Evolutionary conservation across 30 jellyfish, hydroid and myxozoan genomes (phyloP).

Genomic region (Chrysaora quinquecirrha): DNA sequence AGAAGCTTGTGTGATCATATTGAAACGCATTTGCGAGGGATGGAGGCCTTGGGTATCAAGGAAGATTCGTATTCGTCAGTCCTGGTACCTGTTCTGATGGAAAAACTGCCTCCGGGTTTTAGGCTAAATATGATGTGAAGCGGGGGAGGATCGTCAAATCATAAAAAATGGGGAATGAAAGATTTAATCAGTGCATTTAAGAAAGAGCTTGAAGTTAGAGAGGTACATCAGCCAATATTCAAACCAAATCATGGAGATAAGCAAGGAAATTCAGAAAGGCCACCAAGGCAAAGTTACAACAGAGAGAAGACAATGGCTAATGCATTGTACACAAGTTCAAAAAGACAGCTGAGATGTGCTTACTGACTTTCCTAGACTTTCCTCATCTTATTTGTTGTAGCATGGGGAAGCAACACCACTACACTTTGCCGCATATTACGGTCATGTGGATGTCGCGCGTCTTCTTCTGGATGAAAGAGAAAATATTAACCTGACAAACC

Average conservation of each 20-base stretch:
- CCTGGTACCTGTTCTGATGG: constrained; percentile 49
- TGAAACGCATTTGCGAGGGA: constrained; percentile 46
- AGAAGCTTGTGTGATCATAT: constrained; percentile 27
- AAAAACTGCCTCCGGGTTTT: constrained; percentile 11
- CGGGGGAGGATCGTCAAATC: neutral
- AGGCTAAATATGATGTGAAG: constrained; percentile 29
- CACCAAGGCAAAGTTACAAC: neutral
- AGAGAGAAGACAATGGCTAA: neutral
- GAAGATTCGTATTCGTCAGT: constrained; percentile 20
- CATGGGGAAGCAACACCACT: too few relatives aligned
- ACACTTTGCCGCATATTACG: too few relatives aligned
- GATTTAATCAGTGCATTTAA: constrained; percentile 19
- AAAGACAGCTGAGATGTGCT: neutral
- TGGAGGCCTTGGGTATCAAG: constrained; percentile 34
- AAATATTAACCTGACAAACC: too few relatives aligned
- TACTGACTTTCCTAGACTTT: too few relatives aligned
- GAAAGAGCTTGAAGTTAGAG: constrained; percentile 23
- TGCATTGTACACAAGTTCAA: constrained; percentile 6
- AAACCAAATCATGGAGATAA: neutral
- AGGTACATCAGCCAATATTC: constrained; percentile 3
- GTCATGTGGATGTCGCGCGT: too few relatives aligned
- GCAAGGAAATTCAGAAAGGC: too few relatives aligned
- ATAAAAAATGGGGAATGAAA: constrained; percentile 15
- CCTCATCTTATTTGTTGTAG: too few relatives aligned
- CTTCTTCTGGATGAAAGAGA: too few relatives aligned